Conservation (phyloP, 2,888 invertebrate species). For the Geotrupes spiniger region DNA sequence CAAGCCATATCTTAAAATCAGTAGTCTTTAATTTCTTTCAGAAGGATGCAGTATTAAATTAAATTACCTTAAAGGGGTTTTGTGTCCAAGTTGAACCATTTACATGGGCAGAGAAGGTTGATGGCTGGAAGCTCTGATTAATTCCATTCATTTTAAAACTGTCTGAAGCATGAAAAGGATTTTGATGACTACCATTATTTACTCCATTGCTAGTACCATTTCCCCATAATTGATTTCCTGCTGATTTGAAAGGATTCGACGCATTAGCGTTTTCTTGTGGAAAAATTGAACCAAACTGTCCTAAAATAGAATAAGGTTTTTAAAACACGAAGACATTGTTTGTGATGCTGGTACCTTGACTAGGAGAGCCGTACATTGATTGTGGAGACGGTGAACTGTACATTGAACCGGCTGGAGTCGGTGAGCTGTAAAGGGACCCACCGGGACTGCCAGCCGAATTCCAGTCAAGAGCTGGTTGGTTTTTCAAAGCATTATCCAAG, state of each 20-base stretch:
- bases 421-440: slow-evolving; percentile 45
- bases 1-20: too few species aligned
- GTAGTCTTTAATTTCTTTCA: too few species aligned
- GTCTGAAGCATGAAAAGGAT: slow-evolving; percentile 24
- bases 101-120: slow-evolving; percentile 34
- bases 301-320: slow-evolving; percentile 32
- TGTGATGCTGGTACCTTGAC: slow-evolving; percentile 42
- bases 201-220: slow-evolving; percentile 25
- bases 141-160: slow-evolving; percentile 34
- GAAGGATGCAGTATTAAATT: background rate
- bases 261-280: slow-evolving; percentile 34
- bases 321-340: slow-evolving; percentile 5
- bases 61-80: slow-evolving; percentile 46
- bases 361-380: slow-evolving; percentile 49
- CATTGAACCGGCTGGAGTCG: slow-evolving; percentile 44
- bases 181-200: slow-evolving; percentile 28
- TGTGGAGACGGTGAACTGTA: slow-evolving; percentile 49
- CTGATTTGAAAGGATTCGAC: slow-evolving; percentile 32
- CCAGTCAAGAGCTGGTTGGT: slow-evolving; percentile 52
- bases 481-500: slow-evolving; percentile 74
- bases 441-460: slow-evolving; percentile 43
- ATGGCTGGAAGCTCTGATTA: slow-evolving; percentile 37
- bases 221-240: slow-evolving; percentile 12
- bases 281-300: slow-evolving; percentile 44
- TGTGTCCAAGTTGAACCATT: slow-evolving; percentile 41